These are phyloP conservation scores for Hipposideros larvatus DNA, from an alignment of 2,797 vertebrate genomes.

Conservation along the genomic window DNA sequence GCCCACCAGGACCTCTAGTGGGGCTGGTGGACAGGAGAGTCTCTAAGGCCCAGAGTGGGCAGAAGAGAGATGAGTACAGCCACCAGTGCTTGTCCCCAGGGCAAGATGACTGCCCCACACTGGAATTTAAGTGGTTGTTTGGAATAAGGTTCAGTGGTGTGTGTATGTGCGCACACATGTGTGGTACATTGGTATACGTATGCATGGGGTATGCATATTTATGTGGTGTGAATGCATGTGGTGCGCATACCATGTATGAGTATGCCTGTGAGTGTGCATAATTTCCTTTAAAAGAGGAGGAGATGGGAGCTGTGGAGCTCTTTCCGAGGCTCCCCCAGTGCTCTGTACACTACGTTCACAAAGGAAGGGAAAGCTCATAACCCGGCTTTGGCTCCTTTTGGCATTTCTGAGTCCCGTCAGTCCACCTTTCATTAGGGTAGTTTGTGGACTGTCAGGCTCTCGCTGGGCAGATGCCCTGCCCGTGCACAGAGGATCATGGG, in stretches of 20 bases:
- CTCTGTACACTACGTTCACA: too few species aligned
- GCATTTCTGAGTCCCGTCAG: background rate
- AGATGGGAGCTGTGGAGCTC: background rate
- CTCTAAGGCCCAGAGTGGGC: background rate
- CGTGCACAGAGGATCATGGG: accelerated
- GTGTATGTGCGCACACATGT: background rate
- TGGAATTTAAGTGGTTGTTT: background rate
- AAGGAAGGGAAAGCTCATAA: background rate
- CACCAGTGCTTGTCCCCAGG: accelerated
- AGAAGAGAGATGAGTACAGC: too few species aligned
- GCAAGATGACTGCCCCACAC: accelerated
- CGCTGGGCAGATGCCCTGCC: background rate
- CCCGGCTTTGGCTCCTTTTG: background rate
- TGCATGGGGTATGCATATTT: too few species aligned
- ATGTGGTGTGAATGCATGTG: too few species aligned
- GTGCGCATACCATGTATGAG: background rate
- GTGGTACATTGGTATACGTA: too few species aligned
- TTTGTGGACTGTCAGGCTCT: background rate
- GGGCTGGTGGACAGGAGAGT: background rate
- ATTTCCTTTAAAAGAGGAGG: background rate
- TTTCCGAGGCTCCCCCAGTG: accelerated
- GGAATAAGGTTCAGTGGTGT: background rate
- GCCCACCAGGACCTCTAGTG: too few species aligned
- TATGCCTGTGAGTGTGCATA: too few species aligned
- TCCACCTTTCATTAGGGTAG: background rate